Base-by-base conservation (phyloP, 1,140 invertebrate genomes). In the Trichogramma pretiosum region DNA sequence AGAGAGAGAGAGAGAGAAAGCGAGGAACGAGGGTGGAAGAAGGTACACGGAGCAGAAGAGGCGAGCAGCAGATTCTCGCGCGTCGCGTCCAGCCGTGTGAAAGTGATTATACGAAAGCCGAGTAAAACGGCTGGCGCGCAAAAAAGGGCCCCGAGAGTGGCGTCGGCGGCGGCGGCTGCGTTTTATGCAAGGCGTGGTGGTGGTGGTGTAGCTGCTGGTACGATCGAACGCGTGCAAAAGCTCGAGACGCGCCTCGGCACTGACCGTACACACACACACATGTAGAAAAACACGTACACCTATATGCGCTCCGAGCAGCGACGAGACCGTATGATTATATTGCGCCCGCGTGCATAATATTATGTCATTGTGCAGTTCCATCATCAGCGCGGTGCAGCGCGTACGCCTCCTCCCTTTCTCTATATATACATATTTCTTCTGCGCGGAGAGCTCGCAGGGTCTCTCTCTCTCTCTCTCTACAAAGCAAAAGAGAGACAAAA, bases 281-380 rank as follows among this genome's bases (percentile, higher is more conserved):
- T 13, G n/a, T 8, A 18, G 8, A 19, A 16, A 17, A n/a, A 32
- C 18, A 44, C 38, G 22, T 19, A 32, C 17, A 18, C 26, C 23
- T 16, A n/a, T 30, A 4, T 22, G 35, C 9, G 21, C 33, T 21
- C 24, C 40, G 24, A 11, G 39, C 40, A 37, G n/a, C 35, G 42
- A 48, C 42, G 33, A 45, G 51, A n/a, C 40, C 41, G 42, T 62
- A 50, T 60, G 57, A 62, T 62, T 62, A n/a, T n/a, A 62, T 59
- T 57, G 56, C 50, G 54, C 50, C 37, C 54, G 41, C 30, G 33
- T 38, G 49, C 50, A 52, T 59, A 61, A 62, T 58, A 59, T 63
- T 63, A 59, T 61, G 59, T 61, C 59, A 63, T 61, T 58, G 61
- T 52, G 59, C n/a, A n/a, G 52, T 59, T 56, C 57, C 57, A 59